Percentiles rank a stretch among this genome's conserved stretches.
Conservation (phyloP, 2,888 invertebrate species). For the Zele albiditarsus region DNA sequence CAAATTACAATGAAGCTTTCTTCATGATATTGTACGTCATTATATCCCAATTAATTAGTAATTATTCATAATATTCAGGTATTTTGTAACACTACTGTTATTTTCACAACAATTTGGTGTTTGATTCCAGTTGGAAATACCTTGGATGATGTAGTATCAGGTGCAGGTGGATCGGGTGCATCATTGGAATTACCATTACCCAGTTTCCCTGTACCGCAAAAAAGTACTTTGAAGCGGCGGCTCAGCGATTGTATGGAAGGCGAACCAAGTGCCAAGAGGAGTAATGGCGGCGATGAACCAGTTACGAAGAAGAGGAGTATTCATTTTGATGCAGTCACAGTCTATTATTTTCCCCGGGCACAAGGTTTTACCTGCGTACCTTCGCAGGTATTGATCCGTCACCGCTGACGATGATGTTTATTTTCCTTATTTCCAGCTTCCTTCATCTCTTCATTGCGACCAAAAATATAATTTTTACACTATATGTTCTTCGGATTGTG, state of each 20-base stretch:
- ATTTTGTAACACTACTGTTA: background rate
- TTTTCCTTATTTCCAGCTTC: background rate
- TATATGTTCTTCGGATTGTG: background rate
- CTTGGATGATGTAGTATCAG: slow-evolving; percentile 58
- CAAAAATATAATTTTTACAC: background rate
- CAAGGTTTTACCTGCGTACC: slow-evolving; percentile 95
- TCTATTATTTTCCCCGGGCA: slow-evolving; percentile 94
- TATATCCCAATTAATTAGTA: background rate
- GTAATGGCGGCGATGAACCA: slow-evolving; percentile 72
- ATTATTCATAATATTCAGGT: background rate
- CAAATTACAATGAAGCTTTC: background rate
- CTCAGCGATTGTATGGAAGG: slow-evolving; percentile 69
- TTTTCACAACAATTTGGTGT: background rate
- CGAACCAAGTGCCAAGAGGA: slow-evolving; percentile 64
- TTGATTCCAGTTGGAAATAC: slow-evolving; percentile 57
- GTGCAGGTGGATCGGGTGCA: slow-evolving; percentile 45
- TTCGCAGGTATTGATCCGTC: slow-evolving; percentile 80
- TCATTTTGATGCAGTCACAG: slow-evolving; percentile 92
- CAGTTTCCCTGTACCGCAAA: slow-evolving; percentile 67
- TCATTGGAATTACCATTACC: slow-evolving; percentile 54
- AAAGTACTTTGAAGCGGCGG: slow-evolving; percentile 84
- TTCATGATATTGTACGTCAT: no score
- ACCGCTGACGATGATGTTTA: background rate
- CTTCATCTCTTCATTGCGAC: slow-evolving; percentile 8
- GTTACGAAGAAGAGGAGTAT: slow-evolving; percentile 85